These are phyloP conservation scores for Erythrocercus mccallii DNA, from an alignment of 2,113 vertebrate genomes.

Conservation along the genomic window DNA sequence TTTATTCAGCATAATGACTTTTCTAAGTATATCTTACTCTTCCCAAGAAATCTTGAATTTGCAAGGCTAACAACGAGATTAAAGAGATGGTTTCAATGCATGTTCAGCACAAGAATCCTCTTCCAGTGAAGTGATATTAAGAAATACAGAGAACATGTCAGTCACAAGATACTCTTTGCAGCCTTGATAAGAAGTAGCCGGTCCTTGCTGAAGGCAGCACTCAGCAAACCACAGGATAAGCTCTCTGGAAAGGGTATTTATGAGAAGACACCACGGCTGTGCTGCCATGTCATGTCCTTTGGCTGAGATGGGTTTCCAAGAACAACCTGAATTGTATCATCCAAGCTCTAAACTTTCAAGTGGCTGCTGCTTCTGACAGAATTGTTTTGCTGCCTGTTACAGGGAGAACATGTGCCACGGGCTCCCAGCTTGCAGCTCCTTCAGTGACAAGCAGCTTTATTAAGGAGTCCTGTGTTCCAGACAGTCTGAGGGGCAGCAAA, in stretches of 20 bases:
- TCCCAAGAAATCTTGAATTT: conserved; percentile 50
- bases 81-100: neutral
- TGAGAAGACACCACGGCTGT: neutral
- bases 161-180: neutral
- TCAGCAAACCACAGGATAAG: neutral
- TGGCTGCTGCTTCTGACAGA: neutral
- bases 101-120: neutral
- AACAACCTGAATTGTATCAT: neutral
- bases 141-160: neutral
- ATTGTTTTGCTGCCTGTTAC: neutral
- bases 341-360: neutral
- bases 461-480: neutral
- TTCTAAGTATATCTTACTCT: conserved; percentile 50
- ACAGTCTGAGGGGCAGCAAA: neutral
- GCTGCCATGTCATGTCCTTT: neutral
- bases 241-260: neutral
- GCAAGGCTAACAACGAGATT: neutral
- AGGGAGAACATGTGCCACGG: neutral
- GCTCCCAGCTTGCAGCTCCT: neutral
- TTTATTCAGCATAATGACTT: conserved; percentile 45
- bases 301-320: neutral
- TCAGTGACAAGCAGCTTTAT: neutral
- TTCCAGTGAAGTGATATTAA: neutral
- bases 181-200: neutral
- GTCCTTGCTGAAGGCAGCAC: neutral